Evolutionary conservation across 2,797 vertebrate species (phyloP).

Genomic region (Rhadinocentrus ornatus): DNA sequence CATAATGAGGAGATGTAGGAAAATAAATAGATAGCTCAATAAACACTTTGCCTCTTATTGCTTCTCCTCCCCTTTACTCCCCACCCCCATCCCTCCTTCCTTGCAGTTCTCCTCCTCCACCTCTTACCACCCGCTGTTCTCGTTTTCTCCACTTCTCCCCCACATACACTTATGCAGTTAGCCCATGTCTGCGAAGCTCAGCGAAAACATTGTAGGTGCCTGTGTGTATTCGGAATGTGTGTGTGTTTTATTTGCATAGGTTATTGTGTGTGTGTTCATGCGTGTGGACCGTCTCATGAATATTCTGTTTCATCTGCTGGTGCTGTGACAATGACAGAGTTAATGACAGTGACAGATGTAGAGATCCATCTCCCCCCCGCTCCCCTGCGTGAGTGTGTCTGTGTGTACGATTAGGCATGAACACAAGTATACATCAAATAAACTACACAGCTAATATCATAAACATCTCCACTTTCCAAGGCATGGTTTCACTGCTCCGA

Average conservation of each 20-base stretch:
- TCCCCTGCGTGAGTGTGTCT: constrained; percentile 37
- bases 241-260: constrained; percentile 63
- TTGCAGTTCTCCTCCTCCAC: constrained; percentile 48
- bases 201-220: constrained; percentile 65
- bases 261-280: constrained; percentile 42
- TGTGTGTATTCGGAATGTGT: constrained; percentile 65
- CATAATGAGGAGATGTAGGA: constrained; percentile 86
- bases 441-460: constrained; percentile 79
- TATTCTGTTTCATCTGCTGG: constrained; percentile 84
- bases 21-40: constrained; percentile 89
- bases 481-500: constrained; percentile 37
- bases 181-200: constrained; percentile 69
- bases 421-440: constrained; percentile 74
- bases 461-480: constrained; percentile 76
- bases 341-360: constrained; percentile 88
- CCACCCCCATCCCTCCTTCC: constrained; percentile 42
- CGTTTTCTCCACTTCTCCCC: constrained; percentile 56
- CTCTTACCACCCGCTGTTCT: constrained; percentile 38
- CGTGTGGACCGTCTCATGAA: constrained; percentile 76
- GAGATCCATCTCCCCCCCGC: constrained; percentile 58
- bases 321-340: constrained; percentile 80
- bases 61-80: constrained; percentile 70
- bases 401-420: constrained; percentile 61
- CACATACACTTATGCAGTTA: constrained; percentile 50
- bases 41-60: constrained; percentile 86